A percentile compares a stretch with the other conserved stretches of the same genome.
Evolutionary conservation across 2,888 invertebrate genomes (phyloP).

Genomic region (Tenthredo scrophulariae): DNA sequence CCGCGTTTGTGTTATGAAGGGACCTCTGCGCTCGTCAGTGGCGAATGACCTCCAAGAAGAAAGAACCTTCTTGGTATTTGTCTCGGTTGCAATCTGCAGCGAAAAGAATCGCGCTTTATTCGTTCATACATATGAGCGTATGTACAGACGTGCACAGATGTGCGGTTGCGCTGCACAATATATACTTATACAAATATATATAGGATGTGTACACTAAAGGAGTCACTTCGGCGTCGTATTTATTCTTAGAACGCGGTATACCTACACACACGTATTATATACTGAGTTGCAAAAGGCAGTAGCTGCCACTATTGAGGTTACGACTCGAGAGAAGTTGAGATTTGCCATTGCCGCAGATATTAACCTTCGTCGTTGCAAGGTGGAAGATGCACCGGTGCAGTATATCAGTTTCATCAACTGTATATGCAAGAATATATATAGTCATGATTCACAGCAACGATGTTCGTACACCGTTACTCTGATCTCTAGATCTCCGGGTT

Average conservation of each 20-base stretch:
- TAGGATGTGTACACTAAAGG: not conserved
- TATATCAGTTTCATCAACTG: constrained; percentile 6
- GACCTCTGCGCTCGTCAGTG: constrained; percentile 1
- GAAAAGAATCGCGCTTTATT: constrained; percentile 14
- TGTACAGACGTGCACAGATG: not conserved
- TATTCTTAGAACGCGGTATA: constrained; percentile 12
- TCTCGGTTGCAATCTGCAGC: constrained; percentile 19
- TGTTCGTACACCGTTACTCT: not conserved
- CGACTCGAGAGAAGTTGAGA: not conserved
- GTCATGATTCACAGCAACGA: not conserved
- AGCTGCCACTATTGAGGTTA: not conserved
- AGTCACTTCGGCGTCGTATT: not conserved
- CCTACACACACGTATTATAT: not conserved
- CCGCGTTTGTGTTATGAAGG: not conserved
- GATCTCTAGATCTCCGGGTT: not conserved
- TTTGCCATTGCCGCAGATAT: not conserved
- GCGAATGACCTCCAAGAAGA: constrained; percentile 23
- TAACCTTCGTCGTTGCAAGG: constrained; percentile 4
- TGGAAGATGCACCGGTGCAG: not conserved
- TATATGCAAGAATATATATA: not conserved
- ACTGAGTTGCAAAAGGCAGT: not conserved
- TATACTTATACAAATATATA: not conserved
- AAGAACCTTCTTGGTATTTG: not conserved
- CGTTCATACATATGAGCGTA: not conserved
- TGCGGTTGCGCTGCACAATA: not conserved